These are phyloP conservation scores for Cairina moschata DNA, from an alignment of 2,113 vertebrate genomes.

Conservation along the genomic window DNA sequence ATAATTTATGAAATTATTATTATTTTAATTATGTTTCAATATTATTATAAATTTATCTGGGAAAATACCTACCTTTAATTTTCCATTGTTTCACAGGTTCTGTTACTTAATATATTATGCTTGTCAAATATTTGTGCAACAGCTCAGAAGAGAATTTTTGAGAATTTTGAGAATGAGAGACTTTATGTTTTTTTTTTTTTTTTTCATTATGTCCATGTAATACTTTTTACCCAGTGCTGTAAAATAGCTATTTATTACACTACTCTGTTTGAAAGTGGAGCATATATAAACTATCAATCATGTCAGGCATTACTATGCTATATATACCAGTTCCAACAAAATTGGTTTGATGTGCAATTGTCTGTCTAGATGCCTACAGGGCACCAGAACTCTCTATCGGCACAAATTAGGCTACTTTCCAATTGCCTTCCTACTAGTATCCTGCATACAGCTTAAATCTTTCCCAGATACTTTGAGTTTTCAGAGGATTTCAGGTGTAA, in stretches of 20 bases:
- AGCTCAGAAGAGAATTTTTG: not conserved
- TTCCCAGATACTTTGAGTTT: not conserved
- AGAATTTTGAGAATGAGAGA: not conserved
- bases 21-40: too few species aligned
- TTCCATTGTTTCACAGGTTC: not conserved
- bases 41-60: not conserved
- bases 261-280: not conserved
- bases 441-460: not conserved
- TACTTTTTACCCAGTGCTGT: not conserved
- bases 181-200: not conserved
- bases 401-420: not conserved
- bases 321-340: not conserved
- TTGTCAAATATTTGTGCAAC: not conserved
- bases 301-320: not conserved
- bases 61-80: not conserved
- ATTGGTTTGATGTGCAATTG: not conserved
- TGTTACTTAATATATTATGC: not conserved
- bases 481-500: not conserved
- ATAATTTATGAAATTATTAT: too few species aligned
- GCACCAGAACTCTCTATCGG: not conserved
- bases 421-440: not conserved
- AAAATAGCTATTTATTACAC: not conserved
- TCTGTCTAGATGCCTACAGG: not conserved
- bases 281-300: not conserved
- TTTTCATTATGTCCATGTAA: not conserved